A percentile compares a stretch with the other conserved stretches of the same genome.
Conservation (phyloP, 2,888 invertebrate species). For the Cantharis rustica region DNA sequence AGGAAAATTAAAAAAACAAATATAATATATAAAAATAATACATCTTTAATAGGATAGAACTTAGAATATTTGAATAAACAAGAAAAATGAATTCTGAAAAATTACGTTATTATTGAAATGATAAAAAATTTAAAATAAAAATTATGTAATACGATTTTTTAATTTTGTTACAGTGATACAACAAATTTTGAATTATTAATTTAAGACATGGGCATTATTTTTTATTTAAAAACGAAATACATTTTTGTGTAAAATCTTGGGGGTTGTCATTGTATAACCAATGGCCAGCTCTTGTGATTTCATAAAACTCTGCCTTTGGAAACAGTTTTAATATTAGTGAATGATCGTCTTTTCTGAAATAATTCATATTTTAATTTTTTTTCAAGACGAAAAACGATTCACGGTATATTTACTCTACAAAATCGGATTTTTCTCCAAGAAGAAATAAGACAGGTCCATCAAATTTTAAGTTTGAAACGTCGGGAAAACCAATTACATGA, state of each 20-base stretch:
- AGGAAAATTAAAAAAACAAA: too few species aligned
- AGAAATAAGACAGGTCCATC: slow-evolving; percentile 80
- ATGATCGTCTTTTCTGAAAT: background rate
- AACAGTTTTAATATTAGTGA: slow-evolving; percentile 68
- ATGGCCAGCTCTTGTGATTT: slow-evolving; percentile 84
- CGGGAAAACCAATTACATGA: background rate
- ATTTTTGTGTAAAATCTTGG: slow-evolving; percentile 69
- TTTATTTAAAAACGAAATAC: slow-evolving; percentile 65
- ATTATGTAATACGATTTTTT: too few species aligned
- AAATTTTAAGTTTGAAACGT: slow-evolving; percentile 31
- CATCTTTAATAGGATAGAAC: too few species aligned
- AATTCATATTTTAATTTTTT: background rate
- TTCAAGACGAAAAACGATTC: background rate
- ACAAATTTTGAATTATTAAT: background rate
- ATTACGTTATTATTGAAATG: too few species aligned
- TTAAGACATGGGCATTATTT: background rate
- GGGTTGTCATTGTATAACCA: slow-evolving; percentile 95
- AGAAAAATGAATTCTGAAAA: too few species aligned
- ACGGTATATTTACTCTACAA: slow-evolving; percentile 63
- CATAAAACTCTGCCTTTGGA: slow-evolving; percentile 70
- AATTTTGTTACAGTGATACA: too few species aligned
- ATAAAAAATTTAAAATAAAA: too few species aligned
- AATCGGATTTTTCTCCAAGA: slow-evolving; percentile 80
- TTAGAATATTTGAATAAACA: too few species aligned
- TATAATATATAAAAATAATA: too few species aligned